A percentile compares a stretch with the other conserved stretches of the same genome.
phyloP scores from a whole-genome alignment of 2,113 vertebrate genomes.

The Upupa epops region DNA sequence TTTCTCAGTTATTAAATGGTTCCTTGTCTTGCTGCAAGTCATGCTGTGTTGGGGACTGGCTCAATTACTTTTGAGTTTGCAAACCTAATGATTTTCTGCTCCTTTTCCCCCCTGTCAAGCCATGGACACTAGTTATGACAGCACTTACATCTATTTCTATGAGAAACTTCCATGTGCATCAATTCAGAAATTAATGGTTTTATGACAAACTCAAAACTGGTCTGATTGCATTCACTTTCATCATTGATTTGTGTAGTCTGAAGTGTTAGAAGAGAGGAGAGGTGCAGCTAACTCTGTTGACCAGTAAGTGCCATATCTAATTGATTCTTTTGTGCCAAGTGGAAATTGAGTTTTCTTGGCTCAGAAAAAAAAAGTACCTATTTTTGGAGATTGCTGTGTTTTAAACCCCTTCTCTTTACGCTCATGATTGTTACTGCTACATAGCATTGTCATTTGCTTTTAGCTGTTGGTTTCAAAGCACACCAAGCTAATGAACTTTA shows the following conservation, averaged over 20 bases:
- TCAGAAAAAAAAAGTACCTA: neutral
- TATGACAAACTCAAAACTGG: neutral
- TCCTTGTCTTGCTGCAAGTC: neutral
- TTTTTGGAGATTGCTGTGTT: neutral
- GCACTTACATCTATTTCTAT: neutral
- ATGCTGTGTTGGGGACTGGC: neutral
- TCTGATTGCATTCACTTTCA: neutral
- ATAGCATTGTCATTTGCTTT: neutral
- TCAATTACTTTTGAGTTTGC: neutral
- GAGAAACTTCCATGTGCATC: neutral
- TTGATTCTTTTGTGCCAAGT: slow-evolving; percentile 35
- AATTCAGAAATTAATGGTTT: neutral
- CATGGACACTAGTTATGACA: neutral
- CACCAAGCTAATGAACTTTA: neutral
- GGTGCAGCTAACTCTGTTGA: neutral
- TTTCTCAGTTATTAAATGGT: neutral
- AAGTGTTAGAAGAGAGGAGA: neutral
- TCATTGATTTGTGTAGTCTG: neutral
- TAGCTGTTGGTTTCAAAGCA: neutral
- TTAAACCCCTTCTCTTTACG: neutral
- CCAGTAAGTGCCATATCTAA: neutral
- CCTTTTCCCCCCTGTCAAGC: neutral
- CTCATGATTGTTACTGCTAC: neutral
- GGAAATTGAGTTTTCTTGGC: slow-evolving; percentile 35
- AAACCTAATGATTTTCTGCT: neutral